Percentiles rank a stretch among this genome's conserved stretches.
These are phyloP conservation scores for Stegastes partitus DNA, from an alignment of 2,113 vertebrate species.

Conservation along the genomic window DNA sequence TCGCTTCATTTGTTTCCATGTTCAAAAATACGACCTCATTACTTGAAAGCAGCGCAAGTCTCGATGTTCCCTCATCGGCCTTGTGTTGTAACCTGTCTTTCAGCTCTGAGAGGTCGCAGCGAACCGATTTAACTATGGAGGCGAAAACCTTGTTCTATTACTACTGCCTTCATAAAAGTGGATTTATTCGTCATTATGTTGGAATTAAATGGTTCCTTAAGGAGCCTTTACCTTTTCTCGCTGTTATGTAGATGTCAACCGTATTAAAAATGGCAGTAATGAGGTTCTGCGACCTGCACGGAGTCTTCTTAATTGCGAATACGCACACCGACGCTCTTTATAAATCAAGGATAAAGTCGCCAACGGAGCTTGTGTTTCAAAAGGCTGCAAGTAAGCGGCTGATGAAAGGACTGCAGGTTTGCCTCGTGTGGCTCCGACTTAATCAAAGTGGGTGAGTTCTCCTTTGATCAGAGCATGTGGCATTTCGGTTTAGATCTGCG, in stretches of 20 bases:
- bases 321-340: constrained; percentile 4
- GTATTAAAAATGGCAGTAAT: constrained; percentile 13
- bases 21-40: background rate
- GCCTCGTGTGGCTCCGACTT: constrained; percentile 38
- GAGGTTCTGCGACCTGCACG: constrained; percentile 7
- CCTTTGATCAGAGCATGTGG: constrained; percentile 54
- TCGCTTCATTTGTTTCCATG: background rate
- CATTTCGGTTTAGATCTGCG: constrained; percentile 33
- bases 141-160: background rate
- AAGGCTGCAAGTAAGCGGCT: background rate
- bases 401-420: constrained; percentile 21
- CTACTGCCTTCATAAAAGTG: background rate
- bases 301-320: constrained; percentile 4
- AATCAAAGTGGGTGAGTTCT: constrained; percentile 42
- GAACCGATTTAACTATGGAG: too few relatives aligned
- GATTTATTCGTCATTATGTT: constrained; percentile 8
- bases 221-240: background rate
- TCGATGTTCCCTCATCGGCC: too few relatives aligned
- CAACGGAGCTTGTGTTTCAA: constrained; percentile 6
- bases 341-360: background rate
- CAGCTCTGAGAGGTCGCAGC: too few relatives aligned
- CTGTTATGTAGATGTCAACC: background rate
- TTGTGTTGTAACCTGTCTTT: too few relatives aligned
- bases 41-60: background rate
- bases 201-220: constrained; percentile 9